Evolutionary conservation across 1,140 invertebrate genomes (phyloP), one percentile per base, ranked within the genome.

Genomic region (Aleiodes sp.): DNA sequence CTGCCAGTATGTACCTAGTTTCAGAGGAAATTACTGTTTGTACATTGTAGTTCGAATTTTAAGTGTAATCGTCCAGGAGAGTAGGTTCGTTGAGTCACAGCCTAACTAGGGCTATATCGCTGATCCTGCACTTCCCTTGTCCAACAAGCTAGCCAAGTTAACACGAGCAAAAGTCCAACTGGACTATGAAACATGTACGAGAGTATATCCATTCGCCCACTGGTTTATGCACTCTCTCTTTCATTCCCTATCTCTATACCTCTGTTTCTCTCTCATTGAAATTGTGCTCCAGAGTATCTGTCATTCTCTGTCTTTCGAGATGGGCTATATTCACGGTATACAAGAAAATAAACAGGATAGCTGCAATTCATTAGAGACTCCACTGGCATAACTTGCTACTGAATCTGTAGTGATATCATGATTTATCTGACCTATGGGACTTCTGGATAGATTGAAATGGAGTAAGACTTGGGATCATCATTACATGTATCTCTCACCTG

Each of bases 331-430:
- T 52, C 46, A 52, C 46, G 26, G 19, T 16, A 16, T 24, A 19
- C 19, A 7, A 19, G 60, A 39, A 71, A 74, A 52, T 73, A 62
- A 60, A 60, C 41, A 61, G 41, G 68, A 74, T 74, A 68, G 66
- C 68, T 74, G 59, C 63, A 68, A 71, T 77, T 76, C 73, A 77
- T 77, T 74, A 61, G 74, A 67, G 56, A 66, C 68, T 59, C 39
- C 28, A 26, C 24, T 35, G 28, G 14, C 7, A 52, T 57, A 70
- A 75, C 59, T 75, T 71, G 4, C 26, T 1, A 43, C 62, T 41
- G 64, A 57, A 57, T 35, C 64, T 66, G 29, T 56, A n/a, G 19
- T 33, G 10, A 24, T 24, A 57, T 46, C 56, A 66, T 66, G 31
- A 66, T 66, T 52, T 21, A 66, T 66, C 31, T 28, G 64, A 37